Evolutionary conservation across 53 echinoderm and acorn worm species (phyloP).

Genomic region (Crossaster papposus): DNA sequence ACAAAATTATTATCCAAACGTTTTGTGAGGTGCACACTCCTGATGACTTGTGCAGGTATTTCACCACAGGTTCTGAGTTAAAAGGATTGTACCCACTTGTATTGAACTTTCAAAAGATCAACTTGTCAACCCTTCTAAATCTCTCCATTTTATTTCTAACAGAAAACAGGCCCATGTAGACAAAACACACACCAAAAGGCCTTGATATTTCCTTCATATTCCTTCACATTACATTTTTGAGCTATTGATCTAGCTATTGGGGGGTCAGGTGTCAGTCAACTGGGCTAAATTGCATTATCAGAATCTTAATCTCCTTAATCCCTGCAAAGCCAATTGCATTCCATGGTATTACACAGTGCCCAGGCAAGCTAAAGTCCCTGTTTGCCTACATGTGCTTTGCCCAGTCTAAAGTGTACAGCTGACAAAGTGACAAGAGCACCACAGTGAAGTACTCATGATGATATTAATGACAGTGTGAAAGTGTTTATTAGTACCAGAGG

Average conservation of each 20-base stretch:
- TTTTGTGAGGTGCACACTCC: no score
- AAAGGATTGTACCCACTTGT: not conserved
- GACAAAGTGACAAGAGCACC: not conserved
- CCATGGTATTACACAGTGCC: constrained; percentile 35
- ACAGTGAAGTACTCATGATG: not conserved
- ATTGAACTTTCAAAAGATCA: constrained; percentile 15
- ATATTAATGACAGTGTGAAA: constrained; percentile 26
- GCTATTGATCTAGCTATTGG: not conserved
- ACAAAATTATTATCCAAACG: no score
- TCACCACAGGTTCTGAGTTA: not conserved
- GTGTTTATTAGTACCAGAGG: constrained; percentile 12
- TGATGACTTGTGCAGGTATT: not conserved
- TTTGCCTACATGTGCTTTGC: constrained; percentile 39
- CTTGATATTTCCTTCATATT: no score
- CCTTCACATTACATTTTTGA: not conserved
- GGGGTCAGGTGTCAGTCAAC: constrained; percentile 15
- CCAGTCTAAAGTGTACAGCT: not conserved
- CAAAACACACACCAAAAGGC: not conserved
- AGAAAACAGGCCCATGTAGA: not conserved
- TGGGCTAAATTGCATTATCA: constrained; percentile 29
- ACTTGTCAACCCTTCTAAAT: constrained; percentile 33
- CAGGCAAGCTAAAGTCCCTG: constrained; percentile 24
- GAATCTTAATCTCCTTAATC: constrained; percentile 35
- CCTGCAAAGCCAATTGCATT: constrained; percentile 49
- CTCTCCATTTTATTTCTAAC: constrained; percentile 10